Conservation (phyloP, 2,797 vertebrate genomes). For the Phataginus tricuspis region DNA sequence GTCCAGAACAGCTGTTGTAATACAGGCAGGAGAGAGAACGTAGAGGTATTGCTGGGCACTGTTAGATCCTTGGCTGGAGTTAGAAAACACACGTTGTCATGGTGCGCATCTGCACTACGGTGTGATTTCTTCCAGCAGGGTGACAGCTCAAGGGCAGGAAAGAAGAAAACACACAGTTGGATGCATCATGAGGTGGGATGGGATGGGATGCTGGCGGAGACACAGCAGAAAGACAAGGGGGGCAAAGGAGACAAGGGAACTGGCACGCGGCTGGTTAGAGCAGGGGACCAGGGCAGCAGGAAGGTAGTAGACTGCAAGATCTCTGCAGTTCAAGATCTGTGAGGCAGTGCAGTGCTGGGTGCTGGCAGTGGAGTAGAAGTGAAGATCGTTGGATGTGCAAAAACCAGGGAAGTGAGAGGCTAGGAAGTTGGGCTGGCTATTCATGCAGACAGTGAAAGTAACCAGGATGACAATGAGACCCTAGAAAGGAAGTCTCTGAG, state of each 20-base stretch:
- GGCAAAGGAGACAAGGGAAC: neutral
- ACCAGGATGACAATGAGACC: neutral
- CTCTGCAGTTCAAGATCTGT: neutral
- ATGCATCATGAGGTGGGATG: neutral
- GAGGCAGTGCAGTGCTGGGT: neutral
- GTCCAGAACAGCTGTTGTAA: neutral
- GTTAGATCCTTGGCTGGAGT: neutral
- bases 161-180: neutral
- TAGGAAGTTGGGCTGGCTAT: neutral
- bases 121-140: neutral
- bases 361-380: neutral
- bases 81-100: neutral
- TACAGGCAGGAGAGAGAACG: neutral
- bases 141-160: neutral
- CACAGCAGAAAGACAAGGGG: neutral
- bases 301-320: neutral
- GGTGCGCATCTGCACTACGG: fast-evolving
- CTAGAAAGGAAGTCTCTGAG: neutral
- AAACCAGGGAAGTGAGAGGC: neutral
- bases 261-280: neutral
- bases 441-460: neutral
- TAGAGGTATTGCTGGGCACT: neutral
- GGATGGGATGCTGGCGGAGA: neutral
- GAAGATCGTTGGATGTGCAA: neutral
- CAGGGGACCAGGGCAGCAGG: neutral